Evolutionary conservation across 2,888 invertebrate genomes (phyloP).

Genomic region (Gymnosoma rotundatum): DNA sequence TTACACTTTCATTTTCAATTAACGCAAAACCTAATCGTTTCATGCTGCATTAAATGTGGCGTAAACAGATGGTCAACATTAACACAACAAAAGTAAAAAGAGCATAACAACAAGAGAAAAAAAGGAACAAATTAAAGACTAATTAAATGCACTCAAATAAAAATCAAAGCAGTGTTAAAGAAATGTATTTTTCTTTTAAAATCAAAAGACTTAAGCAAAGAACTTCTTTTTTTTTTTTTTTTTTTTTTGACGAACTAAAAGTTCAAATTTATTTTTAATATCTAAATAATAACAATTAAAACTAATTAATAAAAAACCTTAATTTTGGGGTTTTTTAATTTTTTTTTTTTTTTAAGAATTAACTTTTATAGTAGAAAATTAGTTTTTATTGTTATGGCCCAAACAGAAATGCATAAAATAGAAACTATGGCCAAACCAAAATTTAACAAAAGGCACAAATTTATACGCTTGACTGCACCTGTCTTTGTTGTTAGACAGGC

Average conservation of each 20-base stretch:
- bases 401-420: slow-evolving; percentile 26
- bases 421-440: slow-evolving; percentile 1
- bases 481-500: slow-evolving; percentile 64
- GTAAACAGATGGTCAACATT: slow-evolving; percentile 56
- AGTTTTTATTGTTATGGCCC: slow-evolving; percentile 46
- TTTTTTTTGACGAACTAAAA: neutral
- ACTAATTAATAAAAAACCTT: no score
- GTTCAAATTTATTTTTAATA: neutral
- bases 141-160: slow-evolving; percentile 23
- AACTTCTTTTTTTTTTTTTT: neutral
- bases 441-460: slow-evolving; percentile 4
- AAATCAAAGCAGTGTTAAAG: neutral
- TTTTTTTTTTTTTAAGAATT: slow-evolving; percentile 8
- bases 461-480: slow-evolving; percentile 68
- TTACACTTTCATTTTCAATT: slow-evolving; percentile 72
- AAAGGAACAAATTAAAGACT: slow-evolving; percentile 9
- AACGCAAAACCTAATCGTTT: slow-evolving; percentile 58
- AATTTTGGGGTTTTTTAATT: neutral
- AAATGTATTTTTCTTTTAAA: neutral
- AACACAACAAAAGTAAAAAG: neutral
- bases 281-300: neutral
- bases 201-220: slow-evolving; percentile 41
- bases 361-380: slow-evolving; percentile 50
- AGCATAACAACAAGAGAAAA: neutral
- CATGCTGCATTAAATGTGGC: slow-evolving; percentile 59